A percentile compares a stretch with the other conserved stretches of the same genome.
These are phyloP conservation scores for Varecia variegata DNA, from an alignment of 2,797 vertebrate species.

Conservation along the genomic window DNA sequence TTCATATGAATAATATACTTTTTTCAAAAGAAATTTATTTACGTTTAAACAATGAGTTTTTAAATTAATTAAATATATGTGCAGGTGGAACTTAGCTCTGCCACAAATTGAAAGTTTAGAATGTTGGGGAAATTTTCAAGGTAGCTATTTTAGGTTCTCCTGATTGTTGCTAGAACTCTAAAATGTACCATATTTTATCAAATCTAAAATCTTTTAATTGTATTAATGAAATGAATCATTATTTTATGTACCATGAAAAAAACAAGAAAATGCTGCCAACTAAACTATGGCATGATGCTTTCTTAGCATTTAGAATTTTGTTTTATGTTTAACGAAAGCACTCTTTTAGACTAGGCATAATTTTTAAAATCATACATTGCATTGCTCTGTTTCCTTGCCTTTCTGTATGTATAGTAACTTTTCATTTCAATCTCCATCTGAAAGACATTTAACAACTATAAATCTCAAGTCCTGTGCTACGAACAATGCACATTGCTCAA, in stretches of 20 bases:
- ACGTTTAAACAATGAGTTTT: constrained; percentile 21
- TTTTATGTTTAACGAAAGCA: neutral
- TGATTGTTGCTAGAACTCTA: neutral
- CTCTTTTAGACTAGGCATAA: neutral
- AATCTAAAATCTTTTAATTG: neutral
- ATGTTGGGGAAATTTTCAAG: neutral
- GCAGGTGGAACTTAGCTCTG: neutral
- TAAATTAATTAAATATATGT: neutral
- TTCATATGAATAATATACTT: neutral
- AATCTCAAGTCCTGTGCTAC: neutral
- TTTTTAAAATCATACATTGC: neutral
- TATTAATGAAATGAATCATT: neutral
- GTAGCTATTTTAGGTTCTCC: constrained; percentile 6
- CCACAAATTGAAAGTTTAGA: neutral
- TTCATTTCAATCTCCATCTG: constrained; percentile 5
- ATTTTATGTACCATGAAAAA: constrained; percentile 6
- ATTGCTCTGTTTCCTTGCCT: neutral
- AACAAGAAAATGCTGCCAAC: constrained; percentile 15
- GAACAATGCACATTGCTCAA: neutral
- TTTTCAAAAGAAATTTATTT: constrained; percentile 33
- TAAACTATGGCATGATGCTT: neutral
- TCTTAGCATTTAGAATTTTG: neutral
- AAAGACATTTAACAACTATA: neutral
- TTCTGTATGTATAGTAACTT: neutral
- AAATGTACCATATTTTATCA: neutral